Evolutionary conservation across 92 coral and sea anemone genomes (phyloP), one percentile per base, ranked within the genome.

Genomic region (Parazoanthus atlanticus): DNA sequence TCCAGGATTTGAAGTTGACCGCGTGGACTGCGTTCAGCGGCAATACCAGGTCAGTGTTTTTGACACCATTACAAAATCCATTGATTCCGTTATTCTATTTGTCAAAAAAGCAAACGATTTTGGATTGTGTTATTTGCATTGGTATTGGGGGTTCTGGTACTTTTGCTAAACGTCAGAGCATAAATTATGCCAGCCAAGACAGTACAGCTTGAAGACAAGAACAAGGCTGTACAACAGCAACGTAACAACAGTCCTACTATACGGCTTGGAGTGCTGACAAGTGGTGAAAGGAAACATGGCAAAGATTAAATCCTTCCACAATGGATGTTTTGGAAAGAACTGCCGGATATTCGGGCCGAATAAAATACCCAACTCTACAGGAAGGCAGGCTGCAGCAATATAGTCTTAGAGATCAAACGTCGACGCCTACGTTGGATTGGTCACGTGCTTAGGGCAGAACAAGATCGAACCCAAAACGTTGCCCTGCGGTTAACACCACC

Each of bases 21-120:
- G 66, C 30, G 77, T 80, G 30, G 85, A 88, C 33, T 88, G 85
- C 34, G 79, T 88, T 65, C 90, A 88, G 78, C 85, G 85, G 78
- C 85, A 58, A 11, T 88, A 54, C 86, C 85, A 78, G 85, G 84
- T 81, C 46, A 69, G 64, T 34, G 64, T 0, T 13, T 52, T 52
- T 52, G 58, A 0, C 58, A 61, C 69, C 26, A 61, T 19, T 61
- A 19, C n/a, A 61, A 19, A 61, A 19, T 61, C 1, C 19, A 15
- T 56, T 56, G 21, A 13, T 21, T 61, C 69, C 28, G 1, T 61
- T 23, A 61, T 61, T 61, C 16, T 61, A 23, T 61, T 21, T 61
- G 6, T 23, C 69, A 61, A 5, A 52, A 52, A 61, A 3, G 15
- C 26, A 23, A 25, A 23, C 5, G 3, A 15, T 52, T 52, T 52